Evolutionary conservation across 2,888 invertebrate genomes (phyloP).

Genomic region (Pristionchus maxplancki): DNA sequence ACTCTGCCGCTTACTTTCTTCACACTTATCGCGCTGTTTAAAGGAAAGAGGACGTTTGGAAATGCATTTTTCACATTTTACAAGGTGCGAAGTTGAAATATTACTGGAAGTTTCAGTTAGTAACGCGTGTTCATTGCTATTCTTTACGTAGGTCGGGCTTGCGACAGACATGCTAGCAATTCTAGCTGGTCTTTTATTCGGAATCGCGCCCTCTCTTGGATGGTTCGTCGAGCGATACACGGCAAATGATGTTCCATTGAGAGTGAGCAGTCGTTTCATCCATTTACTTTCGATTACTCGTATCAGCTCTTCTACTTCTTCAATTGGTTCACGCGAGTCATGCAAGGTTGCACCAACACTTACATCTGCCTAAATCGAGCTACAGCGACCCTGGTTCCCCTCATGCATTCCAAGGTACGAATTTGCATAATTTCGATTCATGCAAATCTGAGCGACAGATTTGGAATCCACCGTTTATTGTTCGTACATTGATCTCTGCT

Average conservation of each 20-base stretch:
- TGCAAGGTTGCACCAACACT: background rate
- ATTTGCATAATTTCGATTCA: background rate
- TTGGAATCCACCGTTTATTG: background rate
- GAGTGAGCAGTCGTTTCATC: background rate
- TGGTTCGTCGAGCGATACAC: background rate
- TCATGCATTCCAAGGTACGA: background rate
- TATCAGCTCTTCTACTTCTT: background rate
- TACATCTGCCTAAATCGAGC: background rate
- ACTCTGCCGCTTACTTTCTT: background rate
- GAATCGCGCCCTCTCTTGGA: background rate
- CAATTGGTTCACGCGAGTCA: background rate
- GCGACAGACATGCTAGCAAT: background rate
- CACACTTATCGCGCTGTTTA: background rate
- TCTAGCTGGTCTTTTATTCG: background rate
- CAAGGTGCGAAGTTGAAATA: background rate
- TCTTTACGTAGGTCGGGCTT: background rate
- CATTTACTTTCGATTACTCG: background rate
- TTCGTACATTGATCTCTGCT: background rate
- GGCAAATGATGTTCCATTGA: background rate
- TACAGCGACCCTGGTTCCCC: background rate
- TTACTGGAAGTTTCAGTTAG: background rate
- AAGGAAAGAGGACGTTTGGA: background rate
- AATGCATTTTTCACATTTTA: constrained; percentile 14
- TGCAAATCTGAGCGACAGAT: too few species aligned
- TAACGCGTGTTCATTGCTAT: background rate